Evolutionary conservation across 2,888 invertebrate species (phyloP), one percentile per base, ranked within the genome.

Genomic region (Drosophila neotestacea): DNA sequence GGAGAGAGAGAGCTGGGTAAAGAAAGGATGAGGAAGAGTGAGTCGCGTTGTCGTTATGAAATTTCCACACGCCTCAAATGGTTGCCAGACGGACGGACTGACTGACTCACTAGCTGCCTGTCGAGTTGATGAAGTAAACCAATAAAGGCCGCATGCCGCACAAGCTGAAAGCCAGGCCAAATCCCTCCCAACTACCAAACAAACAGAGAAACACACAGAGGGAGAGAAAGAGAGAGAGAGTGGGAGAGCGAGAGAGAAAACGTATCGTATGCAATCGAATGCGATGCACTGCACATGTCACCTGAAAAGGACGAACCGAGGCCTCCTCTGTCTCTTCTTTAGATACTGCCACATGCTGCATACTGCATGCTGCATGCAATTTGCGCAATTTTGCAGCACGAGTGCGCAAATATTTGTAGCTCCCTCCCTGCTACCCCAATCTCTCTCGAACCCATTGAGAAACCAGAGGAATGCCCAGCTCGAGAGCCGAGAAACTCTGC

Each of bases 71-170:
- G 88, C 72, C 66, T 69, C 85, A 63, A 81, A 76, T 69, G 77
- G 58, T 73, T 71, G 85, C 55, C 75, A 66, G 81, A 16, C 16
- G 16, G 16, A 65, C 68, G 66, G 61, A 50, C 72, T 50, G 70
- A 65, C 64, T 51, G 70, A 65, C 64, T 55, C 44, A 56, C 72
- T 69, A 61, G 59, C 82, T 73, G 81, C 68, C 67, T 78, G 80
- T 86, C 89, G 77, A 86, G 73, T 86, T 89, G 90, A 86, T 87
- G 90, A 87, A 88, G 86, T 89, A 87, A 87, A 89, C 90, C 90
- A 87, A 87, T 87, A 87, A 87, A 81, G 81, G 85, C 84, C 68
- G 84, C 82, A 80, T 82, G 85, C 85, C 81, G 69, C 74, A 78
- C 82, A 66, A 74, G 65, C 83, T 77, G 85, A 89, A 84, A 88